phyloP scores from a whole-genome alignment of 2,113 vertebrate genomes.

The Catagonus wagneri region DNA sequence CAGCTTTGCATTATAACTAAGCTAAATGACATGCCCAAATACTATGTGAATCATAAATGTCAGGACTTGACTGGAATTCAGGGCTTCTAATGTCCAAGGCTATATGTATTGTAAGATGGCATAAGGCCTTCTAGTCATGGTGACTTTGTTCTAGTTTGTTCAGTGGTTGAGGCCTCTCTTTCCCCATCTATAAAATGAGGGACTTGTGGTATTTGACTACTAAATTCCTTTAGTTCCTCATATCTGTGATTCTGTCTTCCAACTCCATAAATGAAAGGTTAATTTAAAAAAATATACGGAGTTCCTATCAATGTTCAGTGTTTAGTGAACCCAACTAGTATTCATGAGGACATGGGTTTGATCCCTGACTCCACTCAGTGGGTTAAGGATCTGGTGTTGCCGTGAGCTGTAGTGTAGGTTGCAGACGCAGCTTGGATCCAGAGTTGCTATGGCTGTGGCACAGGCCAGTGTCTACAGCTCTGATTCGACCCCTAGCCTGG shows the following conservation, averaged over 20 bases:
- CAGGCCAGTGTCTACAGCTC: too few species aligned
- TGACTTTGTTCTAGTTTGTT: not conserved
- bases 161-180: not conserved
- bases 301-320: too few species aligned
- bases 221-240: not conserved
- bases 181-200: conserved; percentile 5
- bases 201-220: not conserved
- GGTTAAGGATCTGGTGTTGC: too few species aligned
- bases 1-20: not conserved
- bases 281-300: not conserved
- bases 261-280: conserved; percentile 44
- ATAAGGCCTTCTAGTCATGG: not conserved
- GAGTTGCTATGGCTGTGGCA: too few species aligned
- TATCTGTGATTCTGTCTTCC: not conserved
- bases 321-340: too few species aligned
- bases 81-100: not conserved
- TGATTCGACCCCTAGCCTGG: too few species aligned
- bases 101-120: not conserved
- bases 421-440: too few species aligned
- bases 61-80: not conserved
- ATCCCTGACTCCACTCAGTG: too few species aligned
- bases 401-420: too few species aligned
- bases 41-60: not conserved
- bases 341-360: too few species aligned
- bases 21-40: not conserved